phyloP scores from a whole-genome alignment of 2,113 vertebrate species.

The Vulpes ferrilata region DNA sequence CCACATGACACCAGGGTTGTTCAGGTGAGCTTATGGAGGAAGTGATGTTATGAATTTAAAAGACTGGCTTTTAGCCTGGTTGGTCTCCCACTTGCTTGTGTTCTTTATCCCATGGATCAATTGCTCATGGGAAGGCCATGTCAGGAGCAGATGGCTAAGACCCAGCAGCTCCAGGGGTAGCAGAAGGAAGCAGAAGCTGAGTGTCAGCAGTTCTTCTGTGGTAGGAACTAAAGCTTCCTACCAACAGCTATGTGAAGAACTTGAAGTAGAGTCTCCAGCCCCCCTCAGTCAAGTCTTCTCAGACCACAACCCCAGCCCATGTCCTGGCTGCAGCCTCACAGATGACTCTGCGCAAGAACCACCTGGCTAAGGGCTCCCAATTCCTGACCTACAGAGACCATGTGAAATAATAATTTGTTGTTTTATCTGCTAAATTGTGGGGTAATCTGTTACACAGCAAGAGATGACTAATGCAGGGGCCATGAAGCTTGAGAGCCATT shows the following conservation, averaged over 20 bases:
- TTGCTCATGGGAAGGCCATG: neutral
- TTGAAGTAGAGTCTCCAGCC: neutral
- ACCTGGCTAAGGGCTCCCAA: neutral
- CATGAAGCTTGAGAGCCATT: neutral
- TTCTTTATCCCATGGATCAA: neutral
- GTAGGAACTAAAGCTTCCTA: neutral
- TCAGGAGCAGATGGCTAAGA: neutral
- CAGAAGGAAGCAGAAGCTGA: too few species aligned
- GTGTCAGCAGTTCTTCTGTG: too few species aligned
- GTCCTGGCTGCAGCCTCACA: neutral
- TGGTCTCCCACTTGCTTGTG: neutral
- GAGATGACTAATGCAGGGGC: neutral
- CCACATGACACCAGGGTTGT: neutral
- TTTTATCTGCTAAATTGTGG: neutral
- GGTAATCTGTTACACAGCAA: neutral
- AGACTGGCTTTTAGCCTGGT: neutral
- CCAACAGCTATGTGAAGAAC: neutral
- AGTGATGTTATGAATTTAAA: neutral
- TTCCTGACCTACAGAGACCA: neutral
- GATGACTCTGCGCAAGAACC: neutral
- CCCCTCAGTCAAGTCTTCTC: neutral
- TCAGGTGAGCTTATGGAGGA: neutral
- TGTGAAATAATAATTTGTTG: neutral
- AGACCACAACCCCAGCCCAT: neutral
- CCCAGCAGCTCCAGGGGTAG: too few species aligned